Evolutionary conservation across 1,140 invertebrate genomes (phyloP).

Genomic region (Diorhabda carinulata): DNA sequence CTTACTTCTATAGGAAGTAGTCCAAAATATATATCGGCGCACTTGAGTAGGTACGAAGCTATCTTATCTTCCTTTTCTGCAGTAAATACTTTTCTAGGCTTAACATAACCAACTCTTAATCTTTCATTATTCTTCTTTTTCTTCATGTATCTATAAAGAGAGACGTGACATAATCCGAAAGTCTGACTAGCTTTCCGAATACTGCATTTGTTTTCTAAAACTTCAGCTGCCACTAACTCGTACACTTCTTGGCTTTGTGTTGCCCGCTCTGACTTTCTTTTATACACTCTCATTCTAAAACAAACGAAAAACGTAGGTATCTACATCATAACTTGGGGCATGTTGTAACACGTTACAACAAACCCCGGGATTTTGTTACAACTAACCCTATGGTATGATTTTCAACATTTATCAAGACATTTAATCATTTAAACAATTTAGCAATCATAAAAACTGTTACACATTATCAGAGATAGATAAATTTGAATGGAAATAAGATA

Average conservation of each 20-base stretch:
- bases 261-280: too few species aligned
- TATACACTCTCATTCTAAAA: too few species aligned
- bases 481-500: too few species aligned
- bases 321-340: too few species aligned
- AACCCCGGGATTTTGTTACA: too few species aligned
- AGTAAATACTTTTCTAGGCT: conserved; percentile 17
- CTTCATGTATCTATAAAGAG: conserved; percentile 20
- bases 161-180: conserved; percentile 17
- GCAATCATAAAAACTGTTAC: too few species aligned
- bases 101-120: conserved; percentile 17
- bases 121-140: conserved; percentile 21
- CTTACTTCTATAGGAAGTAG: not conserved
- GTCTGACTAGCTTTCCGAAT: conserved; percentile 7
- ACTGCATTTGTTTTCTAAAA: not conserved
- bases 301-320: too few species aligned
- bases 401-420: too few species aligned
- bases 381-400: too few species aligned
- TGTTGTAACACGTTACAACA: too few species aligned
- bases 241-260: not conserved
- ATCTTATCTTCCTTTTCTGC: conserved; percentile 18
- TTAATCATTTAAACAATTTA: too few species aligned
- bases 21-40: conserved; percentile 7
- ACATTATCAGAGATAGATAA: too few species aligned
- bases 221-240: not conserved
- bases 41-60: conserved; percentile 14